Percentiles rank a stretch among this genome's conserved stretches.
Conservation (phyloP, 2,797 vertebrate genomes). For the Halcyon chelicuti region DNA sequence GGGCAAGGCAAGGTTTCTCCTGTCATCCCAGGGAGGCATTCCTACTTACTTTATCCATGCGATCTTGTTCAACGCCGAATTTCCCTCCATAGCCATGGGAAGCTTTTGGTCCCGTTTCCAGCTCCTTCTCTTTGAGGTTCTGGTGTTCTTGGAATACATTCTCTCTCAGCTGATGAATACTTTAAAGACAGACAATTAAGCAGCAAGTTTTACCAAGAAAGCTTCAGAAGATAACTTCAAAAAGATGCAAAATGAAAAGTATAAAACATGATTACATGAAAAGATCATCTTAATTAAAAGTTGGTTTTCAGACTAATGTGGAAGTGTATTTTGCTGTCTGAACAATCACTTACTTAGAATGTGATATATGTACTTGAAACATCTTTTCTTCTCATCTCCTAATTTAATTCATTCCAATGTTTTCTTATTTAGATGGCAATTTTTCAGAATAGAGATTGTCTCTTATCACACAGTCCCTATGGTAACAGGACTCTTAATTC, state of each 20-base stretch:
- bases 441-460: not conserved
- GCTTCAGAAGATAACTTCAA: not conserved
- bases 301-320: not conserved
- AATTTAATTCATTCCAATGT: not conserved
- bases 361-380: not conserved
- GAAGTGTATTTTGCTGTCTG: not conserved
- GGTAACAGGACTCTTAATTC: not conserved
- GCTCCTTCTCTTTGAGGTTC: slow-evolving; percentile 89
- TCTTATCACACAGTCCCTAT: not conserved
- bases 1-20: not conserved
- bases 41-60: slow-evolving; percentile 92
- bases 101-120: slow-evolving; percentile 89
- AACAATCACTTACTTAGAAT: not conserved
- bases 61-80: slow-evolving; percentile 93
- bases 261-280: not conserved
- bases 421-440: not conserved
- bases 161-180: slow-evolving; percentile 90
- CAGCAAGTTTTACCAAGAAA: not conserved
- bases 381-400: not conserved
- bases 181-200: slow-evolving; percentile 53
- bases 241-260: not conserved
- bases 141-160: slow-evolving; percentile 92
- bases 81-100: slow-evolving; percentile 94
- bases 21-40: not conserved
- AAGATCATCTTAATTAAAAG: not conserved